Evolutionary conservation across 2,113 vertebrate species (phyloP), one percentile per base, ranked within the genome.

Genomic region (Hemicordylus capensis): DNA sequence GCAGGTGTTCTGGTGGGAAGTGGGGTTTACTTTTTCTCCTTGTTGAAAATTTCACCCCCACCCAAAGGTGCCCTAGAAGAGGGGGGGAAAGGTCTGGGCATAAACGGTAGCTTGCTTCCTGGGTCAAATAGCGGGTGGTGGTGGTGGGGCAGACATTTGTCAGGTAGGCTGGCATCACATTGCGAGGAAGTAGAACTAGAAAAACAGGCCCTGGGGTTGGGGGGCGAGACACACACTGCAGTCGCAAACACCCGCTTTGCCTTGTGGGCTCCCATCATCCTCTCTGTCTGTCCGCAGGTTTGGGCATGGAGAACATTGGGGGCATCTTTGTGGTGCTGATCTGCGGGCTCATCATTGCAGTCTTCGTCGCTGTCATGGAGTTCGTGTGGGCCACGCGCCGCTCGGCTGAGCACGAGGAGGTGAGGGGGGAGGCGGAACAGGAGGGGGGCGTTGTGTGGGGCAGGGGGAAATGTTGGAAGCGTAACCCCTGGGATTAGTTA

Each of bases 241-340:
- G n/a, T 34, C 37, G 22, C 22, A 37, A 76, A 58, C n/a, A 76
- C n/a, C n/a, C n/a, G n/a, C n/a, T n/a, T n/a, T n/a, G n/a, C n/a
- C n/a, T n/a, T n/a, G n/a, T n/a, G n/a, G n/a, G n/a, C n/a, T n/a
- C n/a, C n/a, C n/a, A n/a, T n/a, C 34, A 17, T 20, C 7, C 1
- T 11, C 19, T 28, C 28, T 39, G 8, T 34, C 51, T 34, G 2
- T 31, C 31, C 1, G 14, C 84, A 95, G 95, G 95, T 31, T 88
- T 98, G 73, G 98, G 98, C 46, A 98, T 98, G 98, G 98, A 98
- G 94, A 98, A 98, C 91, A 98, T 98, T 1, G 98, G 98, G 0
- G 98, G 98, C 34, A 98, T 98, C 80, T 98, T 98, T 19, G 98
- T 98, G 59, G 98, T 98, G 73, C 95, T 98, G 81, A 98, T 98